Evolutionary conservation across 2,888 invertebrate species (phyloP), one percentile per base, ranked within the genome.

Genomic region (Electrophaes corylata): DNA sequence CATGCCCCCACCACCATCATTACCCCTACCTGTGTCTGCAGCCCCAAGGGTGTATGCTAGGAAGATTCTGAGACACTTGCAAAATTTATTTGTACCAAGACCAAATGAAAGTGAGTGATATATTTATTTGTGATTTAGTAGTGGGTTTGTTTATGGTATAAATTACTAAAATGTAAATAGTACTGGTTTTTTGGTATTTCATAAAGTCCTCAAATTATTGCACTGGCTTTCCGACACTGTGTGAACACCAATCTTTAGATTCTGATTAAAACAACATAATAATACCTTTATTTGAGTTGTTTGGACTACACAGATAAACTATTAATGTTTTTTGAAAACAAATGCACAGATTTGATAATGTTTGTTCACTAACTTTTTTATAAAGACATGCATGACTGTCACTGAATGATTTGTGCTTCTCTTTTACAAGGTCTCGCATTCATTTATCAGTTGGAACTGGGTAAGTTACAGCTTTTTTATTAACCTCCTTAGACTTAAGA

Each of bases 41-140:
- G 96, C 98, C 78, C 97, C 98, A 0, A 97, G 98, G 79, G 93
- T 96, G 61, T 99, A 98, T 84, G 96, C 97, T 0, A 93, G 97
- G 67, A 96, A 96, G 84, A 98, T 99, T 73, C 95, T 99, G 41
- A 94, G 95, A 56, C 98, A 99, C 84, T 94, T 99, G 70, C 97
- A 98, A 81, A 98, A 98, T 86, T 92, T 99, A 49, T 99, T 99
- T 84, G 96, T 98, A 56, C 98, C 98, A 0, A 92, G 99, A 26
- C 96, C 96, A 75, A 98, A 97, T 73, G 97, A 98, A 94, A 97
- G 98, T 98, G 92, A 93, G 92, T 88, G n/a, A 5, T 8, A n/a
- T n/a, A 3, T 40, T 29, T 35, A 2, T 26, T 8, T 48, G 14
- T n/a, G 8, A 8, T 39, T 49, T 4, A 8, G 23, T 48, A 26